phyloP scores from a whole-genome alignment of 2,797 vertebrate genomes.

The Sebastes itinus region DNA sequence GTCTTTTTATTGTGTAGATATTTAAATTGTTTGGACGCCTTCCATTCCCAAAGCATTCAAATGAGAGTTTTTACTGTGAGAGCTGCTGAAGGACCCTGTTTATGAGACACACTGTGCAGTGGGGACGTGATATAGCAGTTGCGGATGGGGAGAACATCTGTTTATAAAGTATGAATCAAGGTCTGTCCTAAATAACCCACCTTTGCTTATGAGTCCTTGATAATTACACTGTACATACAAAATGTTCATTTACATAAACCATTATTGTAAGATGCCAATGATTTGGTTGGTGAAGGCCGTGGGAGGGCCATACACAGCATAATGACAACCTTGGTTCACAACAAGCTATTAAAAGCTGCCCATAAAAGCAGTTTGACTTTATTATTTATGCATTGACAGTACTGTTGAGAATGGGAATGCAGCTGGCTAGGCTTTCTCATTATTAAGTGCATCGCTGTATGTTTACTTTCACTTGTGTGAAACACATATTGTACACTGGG shows the following conservation, averaged over 20 bases:
- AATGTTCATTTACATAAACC: constrained; percentile 36
- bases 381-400: background rate
- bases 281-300: constrained; percentile 1
- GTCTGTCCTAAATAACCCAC: constrained; percentile 8
- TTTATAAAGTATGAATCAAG: constrained; percentile 14
- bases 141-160: constrained; percentile 12
- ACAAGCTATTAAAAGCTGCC: background rate
- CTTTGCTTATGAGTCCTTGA: constrained; percentile 4
- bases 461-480: background rate
- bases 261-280: background rate
- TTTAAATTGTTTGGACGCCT: background rate
- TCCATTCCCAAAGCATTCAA: background rate
- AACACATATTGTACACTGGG: background rate
- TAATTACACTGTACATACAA: background rate
- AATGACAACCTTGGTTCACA: constrained; percentile 20
- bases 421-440: background rate
- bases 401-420: background rate
- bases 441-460: background rate
- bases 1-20: background rate
- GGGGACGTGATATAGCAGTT: background rate
- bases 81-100: constrained; percentile 11
- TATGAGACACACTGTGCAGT: background rate
- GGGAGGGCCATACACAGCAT: background rate
- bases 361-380: background rate
- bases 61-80: background rate